Evolutionary conservation across 35 echinoderm and acorn worm species (phyloP).

Genomic region (Acanthaster planci): DNA sequence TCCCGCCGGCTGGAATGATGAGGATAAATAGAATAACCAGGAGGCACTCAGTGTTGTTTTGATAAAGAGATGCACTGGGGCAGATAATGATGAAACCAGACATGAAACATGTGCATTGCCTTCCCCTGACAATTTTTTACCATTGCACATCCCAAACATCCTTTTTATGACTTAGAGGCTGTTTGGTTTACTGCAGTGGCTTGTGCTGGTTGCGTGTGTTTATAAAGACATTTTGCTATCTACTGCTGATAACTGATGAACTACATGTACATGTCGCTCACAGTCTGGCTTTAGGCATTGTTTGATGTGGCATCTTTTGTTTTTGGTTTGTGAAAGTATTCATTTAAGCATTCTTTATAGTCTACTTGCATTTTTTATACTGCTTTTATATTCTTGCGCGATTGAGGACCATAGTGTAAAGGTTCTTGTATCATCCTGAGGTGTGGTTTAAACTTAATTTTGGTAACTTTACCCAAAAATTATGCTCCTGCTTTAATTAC

Average conservation of each 20-base stretch:
- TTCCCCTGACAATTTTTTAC: not conserved
- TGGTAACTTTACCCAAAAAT: no score
- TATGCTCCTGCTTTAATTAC: no score
- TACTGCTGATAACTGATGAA: constrained; percentile 19
- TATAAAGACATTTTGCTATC: not conserved
- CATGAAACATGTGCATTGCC: constrained; percentile 9
- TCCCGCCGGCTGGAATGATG: constrained; percentile 23
- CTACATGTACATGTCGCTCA: not conserved
- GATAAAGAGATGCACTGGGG: constrained; percentile 13
- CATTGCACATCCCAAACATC: not conserved
- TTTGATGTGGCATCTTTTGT: no score
- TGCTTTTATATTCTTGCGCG: no score
- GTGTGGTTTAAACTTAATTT: no score
- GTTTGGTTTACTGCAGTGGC: not conserved
- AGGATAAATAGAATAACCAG: constrained; percentile 26
- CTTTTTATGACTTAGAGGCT: no score
- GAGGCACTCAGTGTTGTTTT: constrained; percentile 23
- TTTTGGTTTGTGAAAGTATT: no score
- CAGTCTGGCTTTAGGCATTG: no score
- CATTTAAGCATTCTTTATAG: no score
- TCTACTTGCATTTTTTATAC: no score
- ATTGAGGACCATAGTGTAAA: no score
- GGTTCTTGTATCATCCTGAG: no score
- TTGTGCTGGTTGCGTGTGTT: not conserved
- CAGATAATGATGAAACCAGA: constrained; percentile 31